Evolutionary conservation across 2,797 vertebrate species (phyloP), one percentile per base, ranked within the genome.

Genomic region (Dendrocincla fuliginosa): DNA sequence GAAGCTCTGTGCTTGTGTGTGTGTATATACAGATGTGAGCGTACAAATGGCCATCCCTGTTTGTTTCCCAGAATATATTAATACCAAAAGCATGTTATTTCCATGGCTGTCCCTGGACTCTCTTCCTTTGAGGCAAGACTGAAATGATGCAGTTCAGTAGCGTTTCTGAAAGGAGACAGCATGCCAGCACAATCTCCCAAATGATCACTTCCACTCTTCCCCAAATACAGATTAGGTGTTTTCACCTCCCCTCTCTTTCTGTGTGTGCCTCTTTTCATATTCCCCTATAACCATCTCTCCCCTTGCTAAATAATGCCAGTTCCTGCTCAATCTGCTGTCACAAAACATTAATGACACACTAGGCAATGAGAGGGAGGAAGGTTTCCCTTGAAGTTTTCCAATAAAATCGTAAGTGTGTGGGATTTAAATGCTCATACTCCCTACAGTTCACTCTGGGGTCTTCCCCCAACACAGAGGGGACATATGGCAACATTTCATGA

Each of bases 11-110:
- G 10, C 16, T 24, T 27, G 10, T 23, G 19, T n/a, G 17, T 23
- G 13, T 32, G 5, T 28, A 13, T 6, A 3, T 23, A n/a, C 16
- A 3, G 1, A 23, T 6, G 2, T 18, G 11, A 67, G n/a, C 1
- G 0, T 33, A 53, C 33, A 20, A 10, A 47, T 0, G 77, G 39
- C 19, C 42, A 41, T 16, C 25, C 17, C 17, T 50, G 9, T 16
- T 57, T 33, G 33, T 53, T 53, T 80, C 57, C 41, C 61, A 71
- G 46, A 49, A 71, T 1, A 4, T 13, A 35, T 28, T 49, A 41
- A 63, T 60, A 49, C 27, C 53, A 39, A 53, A 78, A 75, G 7
- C 32, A 20, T 0, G 0, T 70, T 53, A 63, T 42, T 64, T 68
- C n/a, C 57, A 33, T 9, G 37, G 46, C 46, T 71, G 60, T 46